These are phyloP conservation scores for Crossaster papposus DNA, from an alignment of 53 echinoderm and acorn worm species.

Conservation along the genomic window DNA sequence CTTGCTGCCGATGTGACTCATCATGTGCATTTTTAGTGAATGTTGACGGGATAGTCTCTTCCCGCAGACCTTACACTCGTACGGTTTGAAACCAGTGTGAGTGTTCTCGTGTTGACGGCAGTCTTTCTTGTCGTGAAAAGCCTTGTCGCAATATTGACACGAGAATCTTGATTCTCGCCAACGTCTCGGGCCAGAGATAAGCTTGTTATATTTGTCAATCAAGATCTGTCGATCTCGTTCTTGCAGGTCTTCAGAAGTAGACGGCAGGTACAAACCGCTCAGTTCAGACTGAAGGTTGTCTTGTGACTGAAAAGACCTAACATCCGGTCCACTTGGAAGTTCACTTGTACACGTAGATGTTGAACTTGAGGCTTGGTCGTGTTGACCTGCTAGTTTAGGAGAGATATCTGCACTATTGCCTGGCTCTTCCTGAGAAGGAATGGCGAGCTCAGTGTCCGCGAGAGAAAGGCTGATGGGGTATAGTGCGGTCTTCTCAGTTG, in stretches of 20 bases:
- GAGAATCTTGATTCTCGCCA: slow-evolving; percentile 16
- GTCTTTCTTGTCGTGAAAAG: slow-evolving; percentile 49
- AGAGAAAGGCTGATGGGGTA: slow-evolving; percentile 28
- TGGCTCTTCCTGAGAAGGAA: not conserved
- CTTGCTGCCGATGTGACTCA: slow-evolving; percentile 34
- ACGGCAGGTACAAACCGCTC: not conserved
- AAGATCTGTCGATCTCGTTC: not conserved
- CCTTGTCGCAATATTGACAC: slow-evolving; percentile 26
- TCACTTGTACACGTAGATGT: not conserved
- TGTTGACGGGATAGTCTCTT: slow-evolving; percentile 46
- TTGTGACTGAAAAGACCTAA: not conserved
- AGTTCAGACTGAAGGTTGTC: not conserved
- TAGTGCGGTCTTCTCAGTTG: not conserved
- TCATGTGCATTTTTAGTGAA: slow-evolving; percentile 51
- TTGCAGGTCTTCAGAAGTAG: not conserved
- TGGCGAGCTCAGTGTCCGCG: not conserved
- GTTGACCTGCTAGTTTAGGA: not conserved
- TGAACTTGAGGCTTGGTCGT: not conserved
- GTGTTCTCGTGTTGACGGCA: slow-evolving; percentile 55
- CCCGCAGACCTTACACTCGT: slow-evolving; percentile 32
- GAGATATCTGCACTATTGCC: not conserved
- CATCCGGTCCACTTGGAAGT: not conserved
- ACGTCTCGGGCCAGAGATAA: slow-evolving; percentile 25
- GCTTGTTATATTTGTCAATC: slow-evolving; percentile 28
- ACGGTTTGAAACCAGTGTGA: slow-evolving; percentile 55